Evolutionary conservation across 2,113 vertebrate genomes (phyloP).

Genomic region (human): DNA sequence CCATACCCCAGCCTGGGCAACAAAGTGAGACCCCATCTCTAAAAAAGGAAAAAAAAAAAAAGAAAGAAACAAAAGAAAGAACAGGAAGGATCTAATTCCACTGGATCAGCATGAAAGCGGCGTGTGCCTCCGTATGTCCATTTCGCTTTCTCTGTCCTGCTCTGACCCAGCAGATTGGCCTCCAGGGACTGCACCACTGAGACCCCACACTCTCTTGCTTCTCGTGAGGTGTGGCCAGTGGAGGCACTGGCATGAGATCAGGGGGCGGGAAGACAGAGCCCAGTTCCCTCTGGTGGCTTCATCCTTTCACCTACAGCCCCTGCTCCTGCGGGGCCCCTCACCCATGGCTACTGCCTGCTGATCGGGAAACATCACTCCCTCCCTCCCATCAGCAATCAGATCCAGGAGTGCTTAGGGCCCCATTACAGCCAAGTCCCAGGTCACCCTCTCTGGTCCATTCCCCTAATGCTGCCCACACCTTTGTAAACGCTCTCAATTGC

Average conservation of each 20-base stretch:
- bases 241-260: background rate
- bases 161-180: background rate
- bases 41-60: too few species aligned
- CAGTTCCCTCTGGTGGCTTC: background rate
- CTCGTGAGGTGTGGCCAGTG: background rate
- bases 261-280: background rate
- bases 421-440: background rate
- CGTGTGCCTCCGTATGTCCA: background rate
- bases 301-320: background rate
- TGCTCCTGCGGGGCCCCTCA: background rate
- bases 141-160: background rate
- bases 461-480: background rate
- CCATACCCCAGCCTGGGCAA: too few species aligned
- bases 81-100: background rate
- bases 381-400: background rate
- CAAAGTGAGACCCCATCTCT: too few species aligned
- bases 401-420: background rate
- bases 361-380: background rate
- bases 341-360: background rate
- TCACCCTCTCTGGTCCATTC: background rate
- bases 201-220: background rate
- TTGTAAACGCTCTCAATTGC: background rate
- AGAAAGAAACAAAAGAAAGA: accelerated
- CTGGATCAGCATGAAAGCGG: background rate
- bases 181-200: background rate